These are phyloP conservation scores for Madoqua kirkii DNA, from an alignment of 2,113 vertebrate species.

Conservation along the genomic window DNA sequence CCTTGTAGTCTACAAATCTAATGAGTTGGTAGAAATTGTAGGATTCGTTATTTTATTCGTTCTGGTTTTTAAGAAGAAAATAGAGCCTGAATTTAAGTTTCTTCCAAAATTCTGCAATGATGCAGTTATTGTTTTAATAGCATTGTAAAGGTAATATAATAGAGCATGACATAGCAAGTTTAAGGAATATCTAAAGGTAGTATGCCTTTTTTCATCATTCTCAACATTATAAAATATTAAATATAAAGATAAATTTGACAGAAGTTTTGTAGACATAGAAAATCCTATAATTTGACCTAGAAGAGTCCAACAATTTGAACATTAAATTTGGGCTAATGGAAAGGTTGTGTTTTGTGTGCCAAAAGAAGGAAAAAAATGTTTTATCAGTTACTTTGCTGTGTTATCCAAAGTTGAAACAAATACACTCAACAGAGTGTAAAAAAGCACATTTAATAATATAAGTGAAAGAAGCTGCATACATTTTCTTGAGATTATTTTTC, in stretches of 20 bases:
- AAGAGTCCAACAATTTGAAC: background rate
- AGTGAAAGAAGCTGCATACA: background rate
- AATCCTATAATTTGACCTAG: background rate
- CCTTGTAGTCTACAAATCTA: background rate
- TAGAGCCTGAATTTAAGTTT: background rate
- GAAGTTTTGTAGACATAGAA: background rate
- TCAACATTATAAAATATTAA: background rate
- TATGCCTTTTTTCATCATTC: background rate
- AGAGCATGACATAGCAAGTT: background rate
- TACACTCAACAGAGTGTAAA: background rate
- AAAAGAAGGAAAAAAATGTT: background rate
- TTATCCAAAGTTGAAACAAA: background rate
- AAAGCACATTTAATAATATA: background rate
- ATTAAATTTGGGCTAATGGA: background rate
- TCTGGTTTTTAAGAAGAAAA: background rate
- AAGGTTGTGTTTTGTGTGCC: background rate
- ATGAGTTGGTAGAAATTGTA: background rate
- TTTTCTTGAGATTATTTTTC: background rate
- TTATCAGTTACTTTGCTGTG: background rate
- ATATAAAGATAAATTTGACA: background rate
- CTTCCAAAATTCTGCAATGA: background rate
- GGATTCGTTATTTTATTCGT: background rate
- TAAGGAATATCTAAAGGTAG: background rate
- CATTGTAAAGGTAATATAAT: background rate
- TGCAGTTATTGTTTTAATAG: background rate